phyloP scores from a whole-genome alignment of 2,888 invertebrate genomes.

The Plebejus argus region DNA sequence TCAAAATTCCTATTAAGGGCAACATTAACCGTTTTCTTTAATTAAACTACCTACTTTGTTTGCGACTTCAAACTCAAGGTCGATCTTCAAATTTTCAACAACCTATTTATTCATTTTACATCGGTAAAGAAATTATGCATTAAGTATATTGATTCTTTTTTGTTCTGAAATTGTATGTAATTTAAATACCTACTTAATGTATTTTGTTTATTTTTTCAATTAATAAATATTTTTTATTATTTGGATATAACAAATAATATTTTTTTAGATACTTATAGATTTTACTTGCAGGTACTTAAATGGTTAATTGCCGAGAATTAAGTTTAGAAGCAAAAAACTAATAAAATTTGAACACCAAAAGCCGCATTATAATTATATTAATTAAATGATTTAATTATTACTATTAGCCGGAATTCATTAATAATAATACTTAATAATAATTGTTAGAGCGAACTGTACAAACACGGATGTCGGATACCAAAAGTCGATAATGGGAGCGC shows the following conservation, averaged over 20 bases:
- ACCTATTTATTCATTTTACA: neutral
- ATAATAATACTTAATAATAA: neutral
- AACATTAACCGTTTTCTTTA: constrained; percentile 6
- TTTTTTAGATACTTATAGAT: too few relatives aligned
- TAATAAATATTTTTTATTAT: too few relatives aligned
- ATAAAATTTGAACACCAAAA: too few relatives aligned
- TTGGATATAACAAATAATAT: too few relatives aligned
- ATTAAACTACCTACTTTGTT: constrained; percentile 22
- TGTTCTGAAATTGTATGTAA: neutral
- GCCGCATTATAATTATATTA: neutral
- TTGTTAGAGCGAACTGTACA: neutral
- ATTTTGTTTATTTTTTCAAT: neutral
- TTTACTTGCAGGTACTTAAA: too few relatives aligned
- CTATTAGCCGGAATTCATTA: neutral
- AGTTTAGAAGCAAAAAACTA: too few relatives aligned
- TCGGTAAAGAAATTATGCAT: neutral
- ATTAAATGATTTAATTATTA: neutral
- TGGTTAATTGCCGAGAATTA: too few relatives aligned
- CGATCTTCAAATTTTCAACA: neutral
- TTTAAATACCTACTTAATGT: neutral
- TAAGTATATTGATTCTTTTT: neutral
- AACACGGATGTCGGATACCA: constrained; percentile 8
- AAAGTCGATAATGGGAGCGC: neutral
- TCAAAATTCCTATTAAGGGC: neutral
- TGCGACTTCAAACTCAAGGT: neutral